Percentiles rank a stretch among this genome's conserved stretches.
phyloP scores from a whole-genome alignment of 2,113 vertebrate genomes.

The Aleadryas rufinucha region DNA sequence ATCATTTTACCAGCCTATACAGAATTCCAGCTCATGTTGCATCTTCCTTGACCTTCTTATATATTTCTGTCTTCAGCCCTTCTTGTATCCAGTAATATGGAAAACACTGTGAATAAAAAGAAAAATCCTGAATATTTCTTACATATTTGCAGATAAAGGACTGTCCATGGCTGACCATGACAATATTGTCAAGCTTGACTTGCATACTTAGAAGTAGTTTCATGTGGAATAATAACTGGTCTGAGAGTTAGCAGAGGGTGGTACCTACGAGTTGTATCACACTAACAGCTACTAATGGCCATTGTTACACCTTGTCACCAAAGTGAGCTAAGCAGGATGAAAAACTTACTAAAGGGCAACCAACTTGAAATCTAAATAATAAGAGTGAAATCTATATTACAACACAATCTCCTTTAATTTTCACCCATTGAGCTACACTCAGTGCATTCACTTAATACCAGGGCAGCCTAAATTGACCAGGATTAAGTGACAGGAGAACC shows the following conservation, averaged over 20 bases:
- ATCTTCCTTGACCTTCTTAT: neutral
- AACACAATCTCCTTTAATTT: neutral
- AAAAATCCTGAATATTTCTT: neutral
- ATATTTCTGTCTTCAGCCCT: neutral
- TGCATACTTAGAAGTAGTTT: neutral
- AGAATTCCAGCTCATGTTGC: neutral
- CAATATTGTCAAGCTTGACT: neutral
- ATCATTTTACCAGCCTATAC: neutral
- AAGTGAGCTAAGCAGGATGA: neutral
- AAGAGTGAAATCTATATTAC: neutral
- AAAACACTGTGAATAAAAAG: neutral
- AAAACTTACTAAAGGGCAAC: neutral
- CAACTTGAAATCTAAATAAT: neutral
- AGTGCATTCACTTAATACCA: neutral
- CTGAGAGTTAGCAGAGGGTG: neutral
- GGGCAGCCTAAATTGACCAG: neutral
- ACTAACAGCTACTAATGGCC: neutral
- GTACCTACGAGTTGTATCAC: neutral
- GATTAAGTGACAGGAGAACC: neutral
- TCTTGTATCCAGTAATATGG: neutral
- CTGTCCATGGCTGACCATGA: neutral
- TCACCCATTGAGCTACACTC: neutral
- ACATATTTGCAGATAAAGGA: neutral
- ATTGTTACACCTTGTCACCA: neutral
- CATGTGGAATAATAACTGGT: neutral